These are phyloP conservation scores for Pollenia labialis DNA, from an alignment of 2,888 invertebrate species.

Conservation along the genomic window DNA sequence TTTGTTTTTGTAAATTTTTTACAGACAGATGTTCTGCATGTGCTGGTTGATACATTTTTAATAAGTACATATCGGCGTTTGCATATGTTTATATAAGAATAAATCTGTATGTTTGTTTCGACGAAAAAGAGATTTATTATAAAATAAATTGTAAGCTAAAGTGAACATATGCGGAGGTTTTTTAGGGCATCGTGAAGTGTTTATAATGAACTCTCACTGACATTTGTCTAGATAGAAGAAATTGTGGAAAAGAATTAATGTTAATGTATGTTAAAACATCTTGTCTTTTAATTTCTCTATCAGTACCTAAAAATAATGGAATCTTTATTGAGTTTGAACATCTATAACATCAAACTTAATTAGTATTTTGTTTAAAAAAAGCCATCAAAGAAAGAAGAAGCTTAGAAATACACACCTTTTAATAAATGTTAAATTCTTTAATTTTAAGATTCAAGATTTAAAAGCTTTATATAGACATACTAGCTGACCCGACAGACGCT, in stretches of 20 bases:
- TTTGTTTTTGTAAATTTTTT: not conserved
- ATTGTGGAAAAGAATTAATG: not conserved
- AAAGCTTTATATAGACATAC: too few relatives aligned
- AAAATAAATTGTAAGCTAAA: conserved; percentile 7
- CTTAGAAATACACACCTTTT: too few relatives aligned
- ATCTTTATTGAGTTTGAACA: too few relatives aligned
- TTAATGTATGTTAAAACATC: conserved; percentile 5
- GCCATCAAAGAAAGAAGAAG: too few relatives aligned
- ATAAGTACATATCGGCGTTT: not conserved
- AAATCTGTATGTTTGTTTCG: conserved; percentile 9
- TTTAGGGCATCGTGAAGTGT: not conserved
- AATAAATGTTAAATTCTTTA: too few relatives aligned
- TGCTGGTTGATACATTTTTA: not conserved
- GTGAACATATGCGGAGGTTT: conserved; percentile 3
- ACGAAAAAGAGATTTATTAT: not conserved
- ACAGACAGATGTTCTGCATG: not conserved
- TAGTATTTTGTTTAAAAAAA: too few relatives aligned
- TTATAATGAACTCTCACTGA: conserved; percentile 2
- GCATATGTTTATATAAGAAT: not conserved
- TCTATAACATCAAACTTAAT: too few relatives aligned
- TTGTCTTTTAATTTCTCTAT: conserved; percentile 51
- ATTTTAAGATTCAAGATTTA: too few relatives aligned
- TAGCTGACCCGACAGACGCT: too few relatives aligned
- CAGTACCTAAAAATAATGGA: not conserved
- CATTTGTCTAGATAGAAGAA: conserved; percentile 15